These are phyloP conservation scores for Epistrophe grossulariae DNA, from an alignment of 2,888 invertebrate genomes.

Conservation along the genomic window DNA sequence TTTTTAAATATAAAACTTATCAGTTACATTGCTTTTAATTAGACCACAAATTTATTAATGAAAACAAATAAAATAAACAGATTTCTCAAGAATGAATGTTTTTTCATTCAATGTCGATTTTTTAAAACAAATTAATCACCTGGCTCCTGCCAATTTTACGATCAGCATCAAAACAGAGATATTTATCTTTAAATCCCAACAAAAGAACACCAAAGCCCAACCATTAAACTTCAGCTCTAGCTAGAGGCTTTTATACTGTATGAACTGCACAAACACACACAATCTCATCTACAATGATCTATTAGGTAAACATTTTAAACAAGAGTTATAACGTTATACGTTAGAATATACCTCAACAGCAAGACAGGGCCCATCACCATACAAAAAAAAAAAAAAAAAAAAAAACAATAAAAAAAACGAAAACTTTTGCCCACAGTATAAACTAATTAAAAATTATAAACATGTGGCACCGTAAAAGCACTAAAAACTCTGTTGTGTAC, in stretches of 20 bases:
- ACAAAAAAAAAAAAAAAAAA: constrained; percentile 13
- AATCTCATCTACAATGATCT: constrained; percentile 17
- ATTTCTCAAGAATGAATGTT: constrained; percentile 20
- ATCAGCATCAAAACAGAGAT: constrained; percentile 32
- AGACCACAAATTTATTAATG: constrained; percentile 6
- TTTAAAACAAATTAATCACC: constrained; percentile 46
- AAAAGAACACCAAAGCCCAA: constrained; percentile 27
- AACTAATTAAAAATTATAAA: constrained; percentile 75
- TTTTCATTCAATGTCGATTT: constrained; percentile 24
- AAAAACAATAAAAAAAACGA: constrained; percentile 22
- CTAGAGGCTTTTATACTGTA: neutral
- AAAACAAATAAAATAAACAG: neutral
- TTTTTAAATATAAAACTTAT: neutral
- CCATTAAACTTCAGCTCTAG: constrained; percentile 23
- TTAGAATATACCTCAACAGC: constrained; percentile 15
- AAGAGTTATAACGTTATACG: constrained; percentile 42
- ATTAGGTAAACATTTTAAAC: constrained; percentile 36
- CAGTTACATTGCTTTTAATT: neutral
- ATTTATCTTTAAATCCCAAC: constrained; percentile 24
- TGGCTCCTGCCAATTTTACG: constrained; percentile 58
- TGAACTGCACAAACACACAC: constrained; percentile 8
- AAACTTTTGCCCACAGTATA: constrained; percentile 60
- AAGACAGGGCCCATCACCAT: neutral
- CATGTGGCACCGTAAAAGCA: constrained; percentile 67
- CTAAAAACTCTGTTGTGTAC: constrained; percentile 32